Conservation (phyloP, 1,140 invertebrate genomes). For the Papilio dardanus region DNA sequence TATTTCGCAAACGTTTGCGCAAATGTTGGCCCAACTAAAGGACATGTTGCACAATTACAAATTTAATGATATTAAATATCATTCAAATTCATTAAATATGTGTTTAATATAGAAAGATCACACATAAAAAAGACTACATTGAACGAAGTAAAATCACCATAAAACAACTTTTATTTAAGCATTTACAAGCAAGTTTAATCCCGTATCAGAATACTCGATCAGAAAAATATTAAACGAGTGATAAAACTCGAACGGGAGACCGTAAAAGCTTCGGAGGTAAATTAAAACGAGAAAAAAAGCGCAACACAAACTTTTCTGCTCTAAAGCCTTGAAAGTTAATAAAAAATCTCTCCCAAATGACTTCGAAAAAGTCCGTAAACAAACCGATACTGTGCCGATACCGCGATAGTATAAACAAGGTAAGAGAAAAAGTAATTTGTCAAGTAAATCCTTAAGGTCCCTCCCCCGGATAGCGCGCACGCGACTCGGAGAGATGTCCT, state of each 20-base stretch:
- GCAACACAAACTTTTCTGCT: slow-evolving; percentile 41
- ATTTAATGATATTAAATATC: background rate
- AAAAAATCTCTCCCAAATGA: slow-evolving; percentile 76
- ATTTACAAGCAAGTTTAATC: slow-evolving; percentile 27
- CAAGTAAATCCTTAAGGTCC: slow-evolving; percentile 70
- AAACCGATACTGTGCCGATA: slow-evolving; percentile 65
- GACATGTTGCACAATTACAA: slow-evolving; percentile 37
- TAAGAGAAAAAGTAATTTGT: slow-evolving; percentile 75
- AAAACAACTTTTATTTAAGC: background rate
- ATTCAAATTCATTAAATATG: background rate
- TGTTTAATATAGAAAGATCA: background rate
- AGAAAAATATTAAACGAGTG: slow-evolving; percentile 56
- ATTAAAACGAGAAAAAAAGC: slow-evolving; percentile 50
- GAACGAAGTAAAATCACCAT: background rate
- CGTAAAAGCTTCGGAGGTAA: slow-evolving; percentile 55
- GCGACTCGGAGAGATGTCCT: slow-evolving; percentile 49
- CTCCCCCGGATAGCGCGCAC: slow-evolving; percentile 49
- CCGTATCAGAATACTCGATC: slow-evolving; percentile 45
- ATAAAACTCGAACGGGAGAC: slow-evolving; percentile 58
- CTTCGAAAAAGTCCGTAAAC: slow-evolving; percentile 67
- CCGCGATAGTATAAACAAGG: slow-evolving; percentile 63
- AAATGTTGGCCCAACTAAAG: slow-evolving; percentile 44
- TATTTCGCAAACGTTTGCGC: slow-evolving; percentile 42
- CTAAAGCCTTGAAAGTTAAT: slow-evolving; percentile 68
- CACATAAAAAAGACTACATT: background rate